Evolutionary conservation across 1,140 invertebrate species (phyloP), one percentile per base, ranked within the genome.

Genomic region (Melipona quadrifasciata): DNA sequence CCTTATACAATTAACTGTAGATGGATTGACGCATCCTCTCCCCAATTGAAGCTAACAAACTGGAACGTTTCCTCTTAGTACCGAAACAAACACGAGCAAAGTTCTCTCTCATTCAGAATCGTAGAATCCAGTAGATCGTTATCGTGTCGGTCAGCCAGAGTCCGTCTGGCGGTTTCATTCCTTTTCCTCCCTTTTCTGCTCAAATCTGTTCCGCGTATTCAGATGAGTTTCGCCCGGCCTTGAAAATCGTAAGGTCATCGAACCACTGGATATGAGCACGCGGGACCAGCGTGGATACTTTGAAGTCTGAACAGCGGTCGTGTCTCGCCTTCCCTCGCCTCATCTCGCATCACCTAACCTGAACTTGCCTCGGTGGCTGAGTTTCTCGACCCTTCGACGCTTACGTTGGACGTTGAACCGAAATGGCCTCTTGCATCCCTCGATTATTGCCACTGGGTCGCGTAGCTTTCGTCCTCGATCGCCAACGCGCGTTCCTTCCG

Each of bases 271-370:
- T 24, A 61, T 27, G 31, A 72, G 71, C 71, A 53, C 71, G n/a
- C 58, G 19, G n/a, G 24, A 17, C 57, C 74, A 77, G 53, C 72
- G 21, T 51, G 57, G 74, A 31, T 57, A 57, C 73, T 74, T 76
- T 39, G 74, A 61, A 61, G 74, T 61, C 57, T 75, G 55, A 73
- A 53, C 47, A 73, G 47, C 47, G 0, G 71, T 73, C 71, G 71
- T 53, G 71, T 73, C 71, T 73, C 71, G 31, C 72, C 72, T 74
- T 17, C 51, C 55, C 57, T 77, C 74, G 74, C 74, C 74, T 64
- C 74, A 55, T 74, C 47, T 74, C 47, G 72, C 51, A 64, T 77
- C 74, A 21, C 74, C 74, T 47, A 77, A 77, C 74, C 74, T 77
- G 57, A 77, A 47, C 57, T 77, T 21, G 57, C 57, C 57, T 39